A percentile compares a stretch with the other conserved stretches of the same genome.
Evolutionary conservation across 1,140 invertebrate species (phyloP).

Genomic region (Spodoptera litura): DNA sequence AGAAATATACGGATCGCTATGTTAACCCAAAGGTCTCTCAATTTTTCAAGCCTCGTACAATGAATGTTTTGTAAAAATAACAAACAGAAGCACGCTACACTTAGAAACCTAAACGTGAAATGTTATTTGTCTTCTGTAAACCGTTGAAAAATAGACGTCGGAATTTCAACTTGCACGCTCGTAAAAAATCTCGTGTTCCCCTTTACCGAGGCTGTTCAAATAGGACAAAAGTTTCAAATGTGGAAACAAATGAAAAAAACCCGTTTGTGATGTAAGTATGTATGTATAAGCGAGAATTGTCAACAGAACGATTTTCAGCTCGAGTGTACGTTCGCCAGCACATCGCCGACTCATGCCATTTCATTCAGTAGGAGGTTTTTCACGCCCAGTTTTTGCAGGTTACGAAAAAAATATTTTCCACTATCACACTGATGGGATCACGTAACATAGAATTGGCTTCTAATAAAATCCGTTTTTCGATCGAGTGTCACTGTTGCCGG

Average conservation of each 20-base stretch:
- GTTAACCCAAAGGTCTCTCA: too few species aligned
- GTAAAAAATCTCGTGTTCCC: constrained; percentile 38
- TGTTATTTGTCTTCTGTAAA: constrained; percentile 43
- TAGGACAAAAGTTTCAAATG: constrained; percentile 46
- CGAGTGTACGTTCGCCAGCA: constrained; percentile 47
- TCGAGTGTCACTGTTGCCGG: neutral
- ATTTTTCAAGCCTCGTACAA: neutral
- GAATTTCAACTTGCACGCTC: constrained; percentile 37
- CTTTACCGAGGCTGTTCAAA: constrained; percentile 38
- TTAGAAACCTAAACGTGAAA: constrained; percentile 35
- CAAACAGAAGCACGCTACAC: constrained; percentile 8
- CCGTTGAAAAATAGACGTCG: constrained; percentile 39
- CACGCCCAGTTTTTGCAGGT: constrained; percentile 49
- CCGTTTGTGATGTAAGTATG: constrained; percentile 45
- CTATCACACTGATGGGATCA: constrained; percentile 40
- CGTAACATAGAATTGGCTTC: constrained; percentile 32
- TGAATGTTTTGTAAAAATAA: neutral
- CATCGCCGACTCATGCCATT: constrained; percentile 54
- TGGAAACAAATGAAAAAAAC: constrained; percentile 43
- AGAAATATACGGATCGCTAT: too few species aligned
- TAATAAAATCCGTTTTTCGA: constrained; percentile 30
- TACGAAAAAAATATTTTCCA: constrained; percentile 43
- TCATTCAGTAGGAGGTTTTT: constrained; percentile 55
- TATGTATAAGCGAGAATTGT: constrained; percentile 51
- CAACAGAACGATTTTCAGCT: constrained; percentile 51